phyloP scores from a whole-genome alignment of 2,113 vertebrate species.

The Heterocephalus glaber region DNA sequence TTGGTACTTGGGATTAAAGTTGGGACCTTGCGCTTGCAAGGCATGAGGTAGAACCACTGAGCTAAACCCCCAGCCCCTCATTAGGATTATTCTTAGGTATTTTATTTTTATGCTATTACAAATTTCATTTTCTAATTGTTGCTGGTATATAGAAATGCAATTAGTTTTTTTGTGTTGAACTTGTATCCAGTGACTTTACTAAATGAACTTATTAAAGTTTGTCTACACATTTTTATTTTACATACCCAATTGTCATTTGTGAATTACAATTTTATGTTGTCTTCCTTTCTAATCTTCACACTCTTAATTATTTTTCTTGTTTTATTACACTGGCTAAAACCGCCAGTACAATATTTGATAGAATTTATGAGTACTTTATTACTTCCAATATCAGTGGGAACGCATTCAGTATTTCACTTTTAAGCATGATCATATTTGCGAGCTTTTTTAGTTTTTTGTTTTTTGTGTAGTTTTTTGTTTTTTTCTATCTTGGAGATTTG shows the following conservation, averaged over 20 bases:
- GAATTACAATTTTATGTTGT: neutral
- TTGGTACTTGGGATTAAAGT: too few relatives aligned
- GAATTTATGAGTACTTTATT: neutral
- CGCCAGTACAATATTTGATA: neutral
- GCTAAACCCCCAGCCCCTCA: too few relatives aligned
- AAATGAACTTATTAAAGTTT: slow-evolving; percentile 25
- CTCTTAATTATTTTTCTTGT: slow-evolving; percentile 51
- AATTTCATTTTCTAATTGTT: neutral
- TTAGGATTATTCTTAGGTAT: neutral
- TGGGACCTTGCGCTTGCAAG: too few relatives aligned
- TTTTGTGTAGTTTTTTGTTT: neutral
- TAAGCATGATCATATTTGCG: neutral
- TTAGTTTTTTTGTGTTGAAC: neutral
- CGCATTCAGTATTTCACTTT: neutral
- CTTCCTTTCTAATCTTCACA: neutral
- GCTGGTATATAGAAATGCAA: neutral
- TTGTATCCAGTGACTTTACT: neutral
- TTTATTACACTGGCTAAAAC: neutral
- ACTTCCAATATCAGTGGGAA: neutral
- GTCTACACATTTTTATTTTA: neutral
- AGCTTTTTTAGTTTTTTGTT: neutral
- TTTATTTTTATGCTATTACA: neutral
- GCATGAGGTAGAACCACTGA: too few relatives aligned
- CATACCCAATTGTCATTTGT: neutral
- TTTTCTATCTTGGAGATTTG: neutral